A percentile compares a stretch with the other conserved stretches of the same genome.
Conservation (phyloP, 1,140 invertebrate species). For the Thaumatotibia leucotreta region DNA sequence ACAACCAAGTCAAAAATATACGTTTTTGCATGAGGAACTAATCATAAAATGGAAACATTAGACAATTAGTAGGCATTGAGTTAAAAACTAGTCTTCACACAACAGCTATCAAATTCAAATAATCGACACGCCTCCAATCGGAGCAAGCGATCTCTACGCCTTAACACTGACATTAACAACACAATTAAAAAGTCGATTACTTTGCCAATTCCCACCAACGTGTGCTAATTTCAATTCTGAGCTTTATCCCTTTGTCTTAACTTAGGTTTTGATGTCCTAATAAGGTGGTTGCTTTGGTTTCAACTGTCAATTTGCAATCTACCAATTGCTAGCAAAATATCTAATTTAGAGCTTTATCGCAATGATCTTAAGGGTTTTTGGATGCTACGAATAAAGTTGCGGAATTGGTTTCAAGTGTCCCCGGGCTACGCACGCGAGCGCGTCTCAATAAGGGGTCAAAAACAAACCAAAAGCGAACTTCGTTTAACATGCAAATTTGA, state of each 20-base stretch:
- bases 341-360: slow-evolving; percentile 25
- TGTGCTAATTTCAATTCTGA: neutral
- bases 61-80: neutral
- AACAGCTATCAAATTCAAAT: slow-evolving; percentile 49
- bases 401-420: slow-evolving; percentile 29
- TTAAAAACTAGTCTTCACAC: neutral
- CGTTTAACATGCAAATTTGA: slow-evolving; percentile 77
- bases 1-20: no score
- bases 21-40: neutral
- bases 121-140: slow-evolving; percentile 58
- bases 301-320: slow-evolving; percentile 19
- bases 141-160: slow-evolving; percentile 70
- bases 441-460: slow-evolving; percentile 67
- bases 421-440: slow-evolving; percentile 50
- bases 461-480: slow-evolving; percentile 67
- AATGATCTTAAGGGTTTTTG: slow-evolving; percentile 12
- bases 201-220: neutral
- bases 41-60: neutral
- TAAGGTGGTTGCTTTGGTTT: neutral
- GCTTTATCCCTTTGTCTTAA: neutral
- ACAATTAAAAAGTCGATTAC: slow-evolving; percentile 68
- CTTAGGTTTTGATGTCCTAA: neutral
- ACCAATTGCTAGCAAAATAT: neutral
- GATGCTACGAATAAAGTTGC: slow-evolving; percentile 8
- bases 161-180: slow-evolving; percentile 66